Conservation (phyloP, 2,113 vertebrate genomes). For the Ifrita kowaldi region DNA sequence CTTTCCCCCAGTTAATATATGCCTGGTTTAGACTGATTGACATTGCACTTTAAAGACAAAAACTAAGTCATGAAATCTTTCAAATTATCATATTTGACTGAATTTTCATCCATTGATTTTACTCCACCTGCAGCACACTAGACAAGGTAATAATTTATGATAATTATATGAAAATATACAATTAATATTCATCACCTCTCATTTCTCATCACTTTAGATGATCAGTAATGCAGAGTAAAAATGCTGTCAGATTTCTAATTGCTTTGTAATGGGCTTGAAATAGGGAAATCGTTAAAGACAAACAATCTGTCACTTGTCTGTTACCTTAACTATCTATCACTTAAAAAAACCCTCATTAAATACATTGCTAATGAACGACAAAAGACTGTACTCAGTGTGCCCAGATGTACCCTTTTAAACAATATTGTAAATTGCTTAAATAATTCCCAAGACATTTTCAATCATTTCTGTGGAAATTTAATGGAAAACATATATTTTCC, state of each 20-base stretch:
- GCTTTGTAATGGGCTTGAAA: conserved; percentile 87
- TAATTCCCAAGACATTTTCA: conserved; percentile 75
- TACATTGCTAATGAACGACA: conserved; percentile 86
- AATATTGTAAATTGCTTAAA: conserved; percentile 72
- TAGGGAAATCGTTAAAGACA: conserved; percentile 85
- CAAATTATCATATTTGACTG: conserved; percentile 74
- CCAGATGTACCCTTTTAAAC: conserved; percentile 73
- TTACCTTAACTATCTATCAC: conserved; percentile 88
- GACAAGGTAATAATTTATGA: conserved; percentile 87
- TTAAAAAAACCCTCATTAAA: conserved; percentile 86
- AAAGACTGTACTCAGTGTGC: conserved; percentile 74
- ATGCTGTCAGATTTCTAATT: conserved; percentile 88
- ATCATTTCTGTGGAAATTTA: conserved; percentile 66
- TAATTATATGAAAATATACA: conserved; percentile 88
- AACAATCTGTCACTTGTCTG: conserved; percentile 92
- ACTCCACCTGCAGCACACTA: conserved; percentile 75
- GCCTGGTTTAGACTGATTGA: conserved; percentile 35
- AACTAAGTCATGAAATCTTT: conserved; percentile 62
- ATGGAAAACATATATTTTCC: conserved; percentile 67
- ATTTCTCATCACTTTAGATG: conserved; percentile 85
- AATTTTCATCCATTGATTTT: conserved; percentile 68
- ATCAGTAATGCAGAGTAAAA: conserved; percentile 87
- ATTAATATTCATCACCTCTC: conserved; percentile 88
- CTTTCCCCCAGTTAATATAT: not conserved
- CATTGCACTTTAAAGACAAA: conserved; percentile 29